phyloP scores from a whole-genome alignment of 1,140 invertebrate species.

The Pemphigus obesinymphae region DNA sequence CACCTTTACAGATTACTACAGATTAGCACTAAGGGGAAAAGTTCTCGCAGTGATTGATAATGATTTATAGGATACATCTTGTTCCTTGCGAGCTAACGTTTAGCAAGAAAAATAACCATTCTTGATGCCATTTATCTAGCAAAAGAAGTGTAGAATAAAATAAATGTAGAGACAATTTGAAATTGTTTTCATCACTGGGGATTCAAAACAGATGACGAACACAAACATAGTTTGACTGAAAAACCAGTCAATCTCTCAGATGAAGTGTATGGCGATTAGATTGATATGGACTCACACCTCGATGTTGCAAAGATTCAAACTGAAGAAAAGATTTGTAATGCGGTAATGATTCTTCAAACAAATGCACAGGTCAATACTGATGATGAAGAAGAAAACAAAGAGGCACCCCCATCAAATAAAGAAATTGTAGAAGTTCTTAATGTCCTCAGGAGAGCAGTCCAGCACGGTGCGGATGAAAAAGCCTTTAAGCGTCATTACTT shows the following conservation, averaged over 20 bases:
- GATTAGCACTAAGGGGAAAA: background rate
- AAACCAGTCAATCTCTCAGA: background rate
- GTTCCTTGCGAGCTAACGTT: background rate
- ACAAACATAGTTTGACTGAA: background rate
- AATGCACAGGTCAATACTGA: background rate
- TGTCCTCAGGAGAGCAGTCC: background rate
- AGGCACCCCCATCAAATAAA: background rate
- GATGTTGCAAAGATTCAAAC: background rate
- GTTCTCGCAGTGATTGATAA: background rate
- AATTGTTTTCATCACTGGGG: background rate
- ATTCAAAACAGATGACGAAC: background rate
- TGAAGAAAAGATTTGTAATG: background rate
- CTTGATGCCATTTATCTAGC: conserved; percentile 32
- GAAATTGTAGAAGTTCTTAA: background rate
- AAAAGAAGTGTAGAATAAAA: conserved; percentile 17
- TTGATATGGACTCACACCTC: background rate
- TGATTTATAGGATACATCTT: background rate
- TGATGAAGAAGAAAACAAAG: background rate
- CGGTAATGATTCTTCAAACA: background rate
- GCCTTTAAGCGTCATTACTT: background rate
- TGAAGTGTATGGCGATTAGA: background rate
- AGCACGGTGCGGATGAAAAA: background rate
- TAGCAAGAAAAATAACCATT: conserved; percentile 45
- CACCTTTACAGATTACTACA: conserved; percentile 29
- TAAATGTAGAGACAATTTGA: background rate